Conservation (phyloP, 2,113 vertebrate genomes). For the Prunella fulvescens region DNA sequence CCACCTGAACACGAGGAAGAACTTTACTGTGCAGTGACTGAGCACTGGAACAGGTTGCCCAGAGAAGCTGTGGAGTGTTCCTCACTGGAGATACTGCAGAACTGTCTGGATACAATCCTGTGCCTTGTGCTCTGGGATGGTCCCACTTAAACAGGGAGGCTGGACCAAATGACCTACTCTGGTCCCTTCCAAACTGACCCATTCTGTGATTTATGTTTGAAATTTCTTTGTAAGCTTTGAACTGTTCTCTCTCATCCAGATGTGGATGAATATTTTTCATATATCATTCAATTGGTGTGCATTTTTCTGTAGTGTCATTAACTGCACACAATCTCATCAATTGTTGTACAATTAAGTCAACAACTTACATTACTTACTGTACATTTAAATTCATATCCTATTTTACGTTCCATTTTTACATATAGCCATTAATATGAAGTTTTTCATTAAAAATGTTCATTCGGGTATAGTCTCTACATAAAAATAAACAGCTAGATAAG, state of each 20-base stretch:
- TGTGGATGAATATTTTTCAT: not conserved
- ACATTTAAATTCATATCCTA: not conserved
- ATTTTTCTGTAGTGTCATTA: conserved; percentile 12
- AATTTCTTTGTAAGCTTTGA: not conserved
- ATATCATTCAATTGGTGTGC: not conserved
- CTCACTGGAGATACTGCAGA: not conserved
- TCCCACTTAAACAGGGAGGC: not conserved
- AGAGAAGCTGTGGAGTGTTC: not conserved
- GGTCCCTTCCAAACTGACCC: not conserved
- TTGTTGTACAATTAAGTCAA: not conserved
- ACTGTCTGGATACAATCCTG: not conserved
- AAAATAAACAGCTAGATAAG: not conserved
- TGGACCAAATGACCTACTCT: not conserved
- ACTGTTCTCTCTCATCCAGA: not conserved
- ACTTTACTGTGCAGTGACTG: not conserved
- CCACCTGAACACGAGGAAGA: not conserved
- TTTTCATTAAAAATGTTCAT: not conserved
- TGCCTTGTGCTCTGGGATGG: not conserved
- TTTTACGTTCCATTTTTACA: not conserved
- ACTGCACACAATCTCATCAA: not conserved
- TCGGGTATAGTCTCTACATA: not conserved
- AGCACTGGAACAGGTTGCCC: not conserved
- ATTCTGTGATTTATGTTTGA: not conserved
- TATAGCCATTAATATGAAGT: not conserved
- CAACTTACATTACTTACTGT: not conserved